These are phyloP conservation scores for Setipinna tenuifilis DNA, from an alignment of 2,797 vertebrate species.

Conservation along the genomic window DNA sequence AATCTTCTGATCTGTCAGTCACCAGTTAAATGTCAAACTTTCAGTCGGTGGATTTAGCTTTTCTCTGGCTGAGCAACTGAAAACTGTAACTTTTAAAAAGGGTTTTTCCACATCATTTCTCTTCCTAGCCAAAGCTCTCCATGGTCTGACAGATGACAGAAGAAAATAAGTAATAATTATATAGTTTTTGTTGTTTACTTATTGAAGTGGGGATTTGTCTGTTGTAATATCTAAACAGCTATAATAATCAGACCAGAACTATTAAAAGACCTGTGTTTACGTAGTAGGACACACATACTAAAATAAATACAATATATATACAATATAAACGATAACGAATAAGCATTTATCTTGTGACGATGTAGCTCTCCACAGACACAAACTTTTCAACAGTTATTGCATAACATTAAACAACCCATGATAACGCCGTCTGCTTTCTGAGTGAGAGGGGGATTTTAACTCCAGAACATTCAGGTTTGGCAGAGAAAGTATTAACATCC, in stretches of 20 bases:
- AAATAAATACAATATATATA: no score
- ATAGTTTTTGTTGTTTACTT: not conserved
- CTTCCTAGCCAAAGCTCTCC: not conserved
- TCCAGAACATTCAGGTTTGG: not conserved
- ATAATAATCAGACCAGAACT: not conserved
- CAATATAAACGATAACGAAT: not conserved
- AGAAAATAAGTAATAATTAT: not conserved
- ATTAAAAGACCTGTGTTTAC: not conserved
- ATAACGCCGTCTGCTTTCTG: not conserved
- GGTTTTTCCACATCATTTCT: not conserved
- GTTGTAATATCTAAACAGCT: not conserved
- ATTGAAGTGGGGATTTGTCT: not conserved
- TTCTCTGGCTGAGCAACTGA: not conserved
- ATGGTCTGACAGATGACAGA: not conserved
- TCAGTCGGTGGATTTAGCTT: not conserved
- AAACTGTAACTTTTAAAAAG: not conserved
- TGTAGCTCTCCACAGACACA: not conserved
- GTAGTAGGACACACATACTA: not conserved
- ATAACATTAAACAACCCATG: slow-evolving; percentile 20
- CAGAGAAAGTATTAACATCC: slow-evolving; percentile 14
- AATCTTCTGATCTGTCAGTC: slow-evolving; percentile 2
- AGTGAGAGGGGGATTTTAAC: not conserved
- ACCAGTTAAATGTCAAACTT: not conserved
- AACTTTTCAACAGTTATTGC: slow-evolving; percentile 18
- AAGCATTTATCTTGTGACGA: slow-evolving; percentile 12